Percentiles rank a stretch among this genome's conserved stretches.
Conservation (phyloP, 2,797 vertebrate genomes). For the Mus caroli region DNA sequence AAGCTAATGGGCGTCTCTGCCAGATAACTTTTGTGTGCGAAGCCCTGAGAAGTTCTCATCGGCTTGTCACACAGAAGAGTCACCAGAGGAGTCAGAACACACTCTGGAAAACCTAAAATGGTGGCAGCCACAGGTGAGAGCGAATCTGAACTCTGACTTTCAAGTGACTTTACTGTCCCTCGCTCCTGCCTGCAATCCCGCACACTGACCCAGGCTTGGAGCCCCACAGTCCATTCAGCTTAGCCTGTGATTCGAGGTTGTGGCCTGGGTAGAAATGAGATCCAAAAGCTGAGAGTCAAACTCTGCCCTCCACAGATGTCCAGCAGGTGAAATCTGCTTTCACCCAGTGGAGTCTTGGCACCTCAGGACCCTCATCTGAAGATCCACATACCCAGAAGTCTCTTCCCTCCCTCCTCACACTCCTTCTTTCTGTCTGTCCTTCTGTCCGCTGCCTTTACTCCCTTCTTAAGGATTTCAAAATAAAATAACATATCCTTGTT, state of each 20-base stretch:
- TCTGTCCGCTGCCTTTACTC: neutral
- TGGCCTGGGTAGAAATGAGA: neutral
- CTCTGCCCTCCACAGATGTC: neutral
- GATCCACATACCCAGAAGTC: neutral
- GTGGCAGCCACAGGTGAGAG: neutral
- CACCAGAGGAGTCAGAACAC: conserved; percentile 33
- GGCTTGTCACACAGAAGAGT: neutral
- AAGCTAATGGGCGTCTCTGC: conserved; percentile 66
- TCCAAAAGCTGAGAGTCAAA: neutral
- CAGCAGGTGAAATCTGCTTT: neutral
- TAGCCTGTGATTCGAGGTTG: neutral
- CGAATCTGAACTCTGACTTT: conserved; percentile 26
- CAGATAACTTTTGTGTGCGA: conserved; percentile 28
- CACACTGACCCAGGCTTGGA: neutral
- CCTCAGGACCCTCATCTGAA: neutral
- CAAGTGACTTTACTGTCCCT: neutral
- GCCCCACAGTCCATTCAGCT: neutral
- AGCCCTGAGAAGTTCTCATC: neutral
- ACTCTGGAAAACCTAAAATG: conserved; percentile 1
- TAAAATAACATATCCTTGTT: conserved; percentile 4
- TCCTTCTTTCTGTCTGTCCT: neutral
- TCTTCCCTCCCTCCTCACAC: no score
- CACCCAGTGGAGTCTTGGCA: neutral
- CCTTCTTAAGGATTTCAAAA: conserved; percentile 10
- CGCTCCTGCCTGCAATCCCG: neutral